These are phyloP conservation scores for Falco biarmicus DNA, from an alignment of 2,797 vertebrate genomes.

Conservation along the genomic window DNA sequence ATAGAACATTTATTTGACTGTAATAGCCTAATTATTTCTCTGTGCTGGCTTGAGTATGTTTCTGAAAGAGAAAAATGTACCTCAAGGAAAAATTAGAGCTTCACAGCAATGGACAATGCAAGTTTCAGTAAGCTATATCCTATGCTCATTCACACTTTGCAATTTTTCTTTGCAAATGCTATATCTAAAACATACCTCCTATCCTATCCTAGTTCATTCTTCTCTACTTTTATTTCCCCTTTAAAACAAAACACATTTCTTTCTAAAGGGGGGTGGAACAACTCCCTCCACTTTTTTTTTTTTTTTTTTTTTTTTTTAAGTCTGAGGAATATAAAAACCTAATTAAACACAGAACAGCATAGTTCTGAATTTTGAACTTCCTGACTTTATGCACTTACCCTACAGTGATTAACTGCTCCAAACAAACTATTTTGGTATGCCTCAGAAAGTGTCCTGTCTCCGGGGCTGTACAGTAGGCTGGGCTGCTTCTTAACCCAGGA, in stretches of 20 bases:
- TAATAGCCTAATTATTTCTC: neutral
- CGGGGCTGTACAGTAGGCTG: neutral
- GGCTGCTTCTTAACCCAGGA: neutral
- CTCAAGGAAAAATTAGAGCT: neutral
- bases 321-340: neutral
- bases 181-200: neutral
- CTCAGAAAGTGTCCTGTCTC: neutral
- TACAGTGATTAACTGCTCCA: neutral
- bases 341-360: neutral
- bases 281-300: rapidly evolving
- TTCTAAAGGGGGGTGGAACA: neutral
- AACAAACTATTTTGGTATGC: neutral
- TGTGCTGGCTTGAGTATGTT: neutral
- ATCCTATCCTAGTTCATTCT: neutral
- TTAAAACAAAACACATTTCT: neutral
- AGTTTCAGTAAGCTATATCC: neutral
- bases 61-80: neutral
- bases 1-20: neutral
- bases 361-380: neutral
- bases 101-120: neutral
- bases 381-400: neutral
- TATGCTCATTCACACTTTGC: neutral
- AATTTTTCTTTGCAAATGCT: neutral
- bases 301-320: neutral
- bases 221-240: neutral